Base-by-base conservation (phyloP, 1,140 invertebrate genomes). In the Spodoptera litura region DNA sequence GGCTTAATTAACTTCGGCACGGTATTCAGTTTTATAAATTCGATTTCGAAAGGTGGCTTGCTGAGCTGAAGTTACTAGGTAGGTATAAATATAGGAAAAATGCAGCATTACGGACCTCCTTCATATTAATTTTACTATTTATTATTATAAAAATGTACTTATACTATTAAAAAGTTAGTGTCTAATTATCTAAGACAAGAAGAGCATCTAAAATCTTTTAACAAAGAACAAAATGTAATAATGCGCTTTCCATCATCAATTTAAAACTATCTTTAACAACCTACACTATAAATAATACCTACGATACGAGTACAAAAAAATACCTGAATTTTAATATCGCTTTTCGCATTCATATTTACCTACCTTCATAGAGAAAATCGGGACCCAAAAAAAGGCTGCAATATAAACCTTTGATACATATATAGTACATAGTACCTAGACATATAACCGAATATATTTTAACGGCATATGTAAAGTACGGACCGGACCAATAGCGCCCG, bases 1-100 rank as follows among this genome's bases (percentile, higher is more conserved):
- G 73, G 77, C 78, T 83, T 86, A 86, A 86, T 86, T 86, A 86
- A 84, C 83, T 86, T 73, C 51, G 52, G 71, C 61, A 73, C 80
- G 72, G 68, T 62, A 79, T 85, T 83, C 81, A 81, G 79, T 81
- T 80, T 81, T 78, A 82, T 74, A 83, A 86, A 84, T 86, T 84
- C 78, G 77, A 81, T 83, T 84, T 64, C 59, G 27, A 49, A 64
- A 72, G 58, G 62, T 53, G 51, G 35, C 11, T 49, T 53, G 8
- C 55, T 13, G 56, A 62, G 20, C 25, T 53, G 9, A 31, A 51
- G 13, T 15, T 75, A 25, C 31, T 51, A 61, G 27, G 53, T 58
- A 38, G 20, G 4, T 27, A 52, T 44, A 15, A 2, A 53, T 31
- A 27, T 70, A 31, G 20, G 3, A 31, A 70, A 53, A 52, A 68